A percentile compares a stretch with the other conserved stretches of the same genome.
These are phyloP conservation scores for Agrypnia vestita DNA, from an alignment of 1,140 invertebrate species.

Conservation along the genomic window DNA sequence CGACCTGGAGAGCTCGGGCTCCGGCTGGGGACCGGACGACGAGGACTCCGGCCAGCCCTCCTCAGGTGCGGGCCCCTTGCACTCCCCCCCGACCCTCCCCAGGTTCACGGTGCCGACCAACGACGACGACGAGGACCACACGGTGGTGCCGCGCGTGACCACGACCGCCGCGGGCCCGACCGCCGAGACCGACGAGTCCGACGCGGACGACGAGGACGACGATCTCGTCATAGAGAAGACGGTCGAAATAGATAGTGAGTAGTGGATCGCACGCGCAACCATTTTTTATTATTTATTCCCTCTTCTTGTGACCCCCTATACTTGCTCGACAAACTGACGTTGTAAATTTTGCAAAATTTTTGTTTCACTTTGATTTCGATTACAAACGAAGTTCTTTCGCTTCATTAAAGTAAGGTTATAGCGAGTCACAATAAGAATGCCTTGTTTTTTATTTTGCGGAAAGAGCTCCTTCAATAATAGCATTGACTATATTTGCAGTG, in stretches of 20 bases:
- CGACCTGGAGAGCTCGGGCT: slow-evolving; percentile 71
- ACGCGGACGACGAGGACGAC: no score
- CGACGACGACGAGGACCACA: slow-evolving; percentile 34
- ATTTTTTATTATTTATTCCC: slow-evolving; percentile 63
- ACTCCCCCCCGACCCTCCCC: background rate
- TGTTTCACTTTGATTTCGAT: no score
- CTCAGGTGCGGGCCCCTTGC: slow-evolving; percentile 55
- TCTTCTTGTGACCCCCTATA: slow-evolving; percentile 20
- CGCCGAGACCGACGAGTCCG: slow-evolving; percentile 64
- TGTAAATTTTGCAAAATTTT: no score
- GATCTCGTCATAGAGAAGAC: slow-evolving; percentile 44
- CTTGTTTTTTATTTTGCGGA: no score
- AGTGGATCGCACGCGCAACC: slow-evolving; percentile 69
- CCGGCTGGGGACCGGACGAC: slow-evolving; percentile 72
- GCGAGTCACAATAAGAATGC: no score
- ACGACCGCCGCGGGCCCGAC: slow-evolving; percentile 55
- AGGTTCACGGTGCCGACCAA: background rate
- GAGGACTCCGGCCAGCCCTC: slow-evolving; percentile 65
- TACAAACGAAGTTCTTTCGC: no score
- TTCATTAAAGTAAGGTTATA: no score
- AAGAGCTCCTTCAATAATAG: no score
- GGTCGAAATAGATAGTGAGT: slow-evolving; percentile 67
- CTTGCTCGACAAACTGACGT: no score
- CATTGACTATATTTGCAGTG: no score
- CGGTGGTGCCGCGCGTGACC: slow-evolving; percentile 39